phyloP scores from a whole-genome alignment of 2,888 invertebrate species.

The Plemyria rubiginata region DNA sequence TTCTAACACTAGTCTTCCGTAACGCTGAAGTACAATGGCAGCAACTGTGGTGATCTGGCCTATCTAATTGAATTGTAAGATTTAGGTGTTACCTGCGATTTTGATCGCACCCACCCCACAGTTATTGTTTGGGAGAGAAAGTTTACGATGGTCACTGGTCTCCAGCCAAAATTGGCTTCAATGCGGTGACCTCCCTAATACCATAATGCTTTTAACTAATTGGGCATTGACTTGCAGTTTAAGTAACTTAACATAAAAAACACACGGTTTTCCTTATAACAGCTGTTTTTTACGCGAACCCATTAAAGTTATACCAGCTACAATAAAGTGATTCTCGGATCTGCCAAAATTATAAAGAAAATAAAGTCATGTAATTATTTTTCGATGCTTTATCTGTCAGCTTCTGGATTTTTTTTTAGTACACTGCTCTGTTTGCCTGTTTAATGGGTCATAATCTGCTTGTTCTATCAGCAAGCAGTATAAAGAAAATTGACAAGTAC shows the following conservation, averaged over 20 bases:
- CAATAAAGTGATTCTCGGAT: background rate
- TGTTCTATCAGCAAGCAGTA: too few species aligned
- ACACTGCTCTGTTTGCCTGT: too few species aligned
- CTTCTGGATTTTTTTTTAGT: too few species aligned
- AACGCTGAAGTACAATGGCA: too few species aligned
- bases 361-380: background rate
- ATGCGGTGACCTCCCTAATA: background rate
- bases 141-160: background rate
- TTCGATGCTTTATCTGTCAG: background rate
- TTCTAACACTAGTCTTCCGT: too few species aligned
- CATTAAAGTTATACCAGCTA: background rate
- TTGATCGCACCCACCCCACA: too few species aligned
- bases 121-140: too few species aligned
- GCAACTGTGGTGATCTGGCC: too few species aligned
- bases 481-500: too few species aligned
- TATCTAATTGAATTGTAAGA: too few species aligned
- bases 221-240: background rate
- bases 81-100: too few species aligned
- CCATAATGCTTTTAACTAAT: background rate
- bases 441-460: too few species aligned
- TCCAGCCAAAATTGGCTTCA: background rate
- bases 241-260: background rate
- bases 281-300: conserved; percentile 1
- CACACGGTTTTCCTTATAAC: conserved; percentile 14
- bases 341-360: background rate